Conservation (phyloP, 2,888 invertebrate genomes). For the Sacculina carcini region DNA sequence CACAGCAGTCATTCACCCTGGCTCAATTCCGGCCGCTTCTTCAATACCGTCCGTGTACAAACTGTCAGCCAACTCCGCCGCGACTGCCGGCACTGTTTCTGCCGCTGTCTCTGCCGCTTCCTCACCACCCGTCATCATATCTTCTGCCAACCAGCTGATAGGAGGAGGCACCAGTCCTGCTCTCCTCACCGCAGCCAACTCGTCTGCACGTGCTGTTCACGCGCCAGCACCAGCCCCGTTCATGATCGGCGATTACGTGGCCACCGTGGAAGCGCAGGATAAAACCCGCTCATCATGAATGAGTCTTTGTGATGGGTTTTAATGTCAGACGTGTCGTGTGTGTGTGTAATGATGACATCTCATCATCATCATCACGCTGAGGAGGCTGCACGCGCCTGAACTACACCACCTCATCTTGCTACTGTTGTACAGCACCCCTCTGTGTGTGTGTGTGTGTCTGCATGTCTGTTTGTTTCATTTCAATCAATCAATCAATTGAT, state of each 20-base stretch:
- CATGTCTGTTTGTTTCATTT: too few relatives aligned
- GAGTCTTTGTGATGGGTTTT: too few relatives aligned
- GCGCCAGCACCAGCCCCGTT: conserved; percentile 40
- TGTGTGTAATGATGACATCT: too few relatives aligned
- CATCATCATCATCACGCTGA: too few relatives aligned
- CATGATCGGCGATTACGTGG: conserved; percentile 48
- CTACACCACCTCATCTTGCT: too few relatives aligned
- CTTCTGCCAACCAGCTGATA: conserved; percentile 33
- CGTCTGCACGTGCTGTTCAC: conserved; percentile 15
- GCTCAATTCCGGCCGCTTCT: conserved; percentile 35
- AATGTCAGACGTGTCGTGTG: too few relatives aligned
- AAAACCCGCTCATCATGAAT: too few relatives aligned
- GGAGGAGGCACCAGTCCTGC: conserved; percentile 43
- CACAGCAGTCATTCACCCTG: conserved; percentile 36
- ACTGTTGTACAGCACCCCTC: too few relatives aligned
- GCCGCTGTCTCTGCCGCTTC: neutral
- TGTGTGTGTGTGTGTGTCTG: too few relatives aligned
- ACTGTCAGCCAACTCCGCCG: neutral
- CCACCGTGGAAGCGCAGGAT: conserved; percentile 24
- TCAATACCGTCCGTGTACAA: conserved; percentile 26
- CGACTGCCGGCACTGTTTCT: neutral
- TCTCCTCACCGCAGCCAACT: conserved; percentile 25
- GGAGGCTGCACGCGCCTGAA: too few relatives aligned
- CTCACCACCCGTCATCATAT: conserved; percentile 29
- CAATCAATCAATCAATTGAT: too few relatives aligned